phyloP scores from a whole-genome alignment of 2,888 invertebrate species.

The Eupithecia tripunctaria region DNA sequence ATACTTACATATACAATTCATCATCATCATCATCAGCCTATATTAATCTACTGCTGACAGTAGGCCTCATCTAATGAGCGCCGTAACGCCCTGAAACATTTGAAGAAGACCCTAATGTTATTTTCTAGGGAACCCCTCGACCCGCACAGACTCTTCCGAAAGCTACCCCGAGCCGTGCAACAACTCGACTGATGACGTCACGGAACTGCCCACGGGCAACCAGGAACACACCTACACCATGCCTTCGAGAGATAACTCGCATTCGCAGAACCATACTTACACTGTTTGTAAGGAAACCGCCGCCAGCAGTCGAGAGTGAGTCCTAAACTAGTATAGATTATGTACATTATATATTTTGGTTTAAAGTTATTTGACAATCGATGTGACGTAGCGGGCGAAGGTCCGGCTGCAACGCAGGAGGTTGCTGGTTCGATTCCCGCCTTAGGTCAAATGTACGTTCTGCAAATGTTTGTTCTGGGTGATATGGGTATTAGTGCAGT shows the following conservation, averaged over 20 bases:
- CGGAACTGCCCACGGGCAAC: constrained; percentile 65
- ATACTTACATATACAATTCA: too few species aligned
- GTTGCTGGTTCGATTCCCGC: too few species aligned
- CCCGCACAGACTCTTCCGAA: constrained; percentile 74
- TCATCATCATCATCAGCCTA: too few species aligned
- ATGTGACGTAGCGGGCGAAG: too few species aligned
- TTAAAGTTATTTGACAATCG: too few species aligned
- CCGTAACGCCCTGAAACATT: too few species aligned
- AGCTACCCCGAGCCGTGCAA: constrained; percentile 80
- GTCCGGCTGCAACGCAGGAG: too few species aligned
- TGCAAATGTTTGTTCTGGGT: too few species aligned
- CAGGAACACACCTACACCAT: constrained; percentile 63
- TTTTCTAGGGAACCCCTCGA: constrained; percentile 67
- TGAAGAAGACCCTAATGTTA: neutral
- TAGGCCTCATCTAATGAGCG: too few species aligned
- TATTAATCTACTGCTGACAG: too few species aligned
- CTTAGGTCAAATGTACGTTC: too few species aligned
- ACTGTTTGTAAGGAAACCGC: constrained; percentile 63
- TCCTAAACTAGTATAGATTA: neutral
- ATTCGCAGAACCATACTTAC: constrained; percentile 58
- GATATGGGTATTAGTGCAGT: too few species aligned
- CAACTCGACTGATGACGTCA: constrained; percentile 73
- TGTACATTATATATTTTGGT: neutral
- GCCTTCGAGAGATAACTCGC: constrained; percentile 52
- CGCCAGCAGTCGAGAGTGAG: constrained; percentile 72